Base-by-base conservation (phyloP, 30 jellyfish, hydroid and myxozoan species). In the Clytia hemisphaerica region DNA sequence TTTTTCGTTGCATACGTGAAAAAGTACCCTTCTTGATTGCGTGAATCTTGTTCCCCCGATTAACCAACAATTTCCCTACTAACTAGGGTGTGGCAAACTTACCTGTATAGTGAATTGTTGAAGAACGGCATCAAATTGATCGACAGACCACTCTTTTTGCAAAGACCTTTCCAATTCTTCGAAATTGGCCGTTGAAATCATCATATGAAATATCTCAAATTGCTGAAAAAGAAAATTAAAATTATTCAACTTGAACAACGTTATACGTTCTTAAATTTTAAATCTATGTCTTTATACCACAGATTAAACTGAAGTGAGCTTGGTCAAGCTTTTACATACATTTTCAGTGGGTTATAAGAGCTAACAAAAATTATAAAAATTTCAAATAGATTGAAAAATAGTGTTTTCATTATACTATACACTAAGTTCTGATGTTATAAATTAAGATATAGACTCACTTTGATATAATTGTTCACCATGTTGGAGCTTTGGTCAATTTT, bases 81-180 rank as follows among this genome's bases (percentile, higher is more conserved):
- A 40, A 40, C 53, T 7, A 16, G 10, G 10, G 10, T 40, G 50
- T 21, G 30, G 30, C 70, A 22, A 57, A 25, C 28, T n/a, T 64
- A 78, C 94, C 94, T 80, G 94, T 36, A 60, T 87, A 12, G 82
- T 80, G 57, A 64, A 80, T 55, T 80, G 94, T 2, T 77, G 37
- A 21, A 80, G 71, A 15, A 72, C 86, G 3, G 87, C 83, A 42
- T 72, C 46, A 45, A 80, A 80, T 71, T 80, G 87, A 16, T 80
- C 94, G 4, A 87, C 38, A 22, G 70, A 61, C 94, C 94, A 80
- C 48, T 32, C 74, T 27, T 48, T 55, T 37, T 53, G 47, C 50
- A 80, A 36, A 3, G 94, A 54, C 40, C 45, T 73, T 26, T 63
- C 82, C 34, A 73, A 86, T 47, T 80, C 71, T 19, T 47, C 48